A percentile compares a stretch with the other conserved stretches of the same genome.
phyloP scores from a whole-genome alignment of 2,113 vertebrate species.

The Entelurus aequoreus region DNA sequence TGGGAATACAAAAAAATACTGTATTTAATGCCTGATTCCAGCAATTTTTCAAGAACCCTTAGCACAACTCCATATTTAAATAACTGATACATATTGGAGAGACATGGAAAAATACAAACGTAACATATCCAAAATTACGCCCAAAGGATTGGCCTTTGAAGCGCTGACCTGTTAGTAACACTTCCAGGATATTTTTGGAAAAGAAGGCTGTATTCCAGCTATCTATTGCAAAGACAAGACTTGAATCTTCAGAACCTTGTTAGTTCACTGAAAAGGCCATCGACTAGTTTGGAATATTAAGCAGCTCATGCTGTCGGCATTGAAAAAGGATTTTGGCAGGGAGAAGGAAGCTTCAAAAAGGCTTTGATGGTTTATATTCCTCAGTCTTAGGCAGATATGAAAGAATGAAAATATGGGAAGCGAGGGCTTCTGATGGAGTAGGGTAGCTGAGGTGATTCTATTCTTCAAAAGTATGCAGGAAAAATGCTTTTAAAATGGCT shows the following conservation, averaged over 20 bases:
- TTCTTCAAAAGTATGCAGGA: conserved; percentile 40
- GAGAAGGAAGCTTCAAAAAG: conserved; percentile 54
- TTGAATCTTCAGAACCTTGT: conserved; percentile 66
- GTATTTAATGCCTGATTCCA: too few species aligned
- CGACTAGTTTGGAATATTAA: conserved; percentile 73
- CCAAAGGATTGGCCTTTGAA: conserved; percentile 4
- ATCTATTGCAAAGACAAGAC: conserved; percentile 62
- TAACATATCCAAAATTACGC: too few species aligned
- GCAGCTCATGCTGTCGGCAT: conserved; percentile 57
- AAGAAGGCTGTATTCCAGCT: conserved; percentile 46
- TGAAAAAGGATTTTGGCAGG: conserved; percentile 63
- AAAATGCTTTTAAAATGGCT: conserved; percentile 56
- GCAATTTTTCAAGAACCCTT: too few species aligned
- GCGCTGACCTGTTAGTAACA: conserved; percentile 47
- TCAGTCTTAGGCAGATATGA: conserved; percentile 64
- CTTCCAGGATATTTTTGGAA: conserved; percentile 39
- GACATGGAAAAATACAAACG: too few species aligned
- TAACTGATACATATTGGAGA: too few species aligned
- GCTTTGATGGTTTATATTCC: conserved; percentile 59
- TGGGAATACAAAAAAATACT: too few species aligned
- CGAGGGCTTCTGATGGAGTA: conserved; percentile 40
- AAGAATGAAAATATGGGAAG: conserved; percentile 43
- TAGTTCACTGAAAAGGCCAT: conserved; percentile 70
- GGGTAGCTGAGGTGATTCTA: conserved; percentile 42
- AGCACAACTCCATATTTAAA: too few species aligned